A percentile compares a stretch with the other conserved stretches of the same genome.
phyloP scores from a whole-genome alignment of 2,888 invertebrate genomes.

The Agrypnus murinus region DNA sequence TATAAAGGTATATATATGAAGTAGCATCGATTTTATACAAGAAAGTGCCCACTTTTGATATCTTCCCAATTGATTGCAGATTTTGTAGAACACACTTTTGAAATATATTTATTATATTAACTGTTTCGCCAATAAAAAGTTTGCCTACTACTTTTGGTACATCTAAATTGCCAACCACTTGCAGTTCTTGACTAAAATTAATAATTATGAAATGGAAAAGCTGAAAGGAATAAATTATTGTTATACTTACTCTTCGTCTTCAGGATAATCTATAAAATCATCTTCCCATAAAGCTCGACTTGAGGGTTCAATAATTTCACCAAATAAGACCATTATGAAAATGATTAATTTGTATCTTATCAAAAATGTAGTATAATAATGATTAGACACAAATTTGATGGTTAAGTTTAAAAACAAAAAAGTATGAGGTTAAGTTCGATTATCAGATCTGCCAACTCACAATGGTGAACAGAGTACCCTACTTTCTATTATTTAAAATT shows the following conservation, averaged over 20 bases:
- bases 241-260: constrained; percentile 53
- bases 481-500: no score
- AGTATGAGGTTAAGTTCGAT: no score
- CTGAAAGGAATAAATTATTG: no score
- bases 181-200: constrained; percentile 54
- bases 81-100: constrained; percentile 50
- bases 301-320: constrained; percentile 68
- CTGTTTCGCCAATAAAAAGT: constrained; percentile 54
- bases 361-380: no score
- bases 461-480: no score
- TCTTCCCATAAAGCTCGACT: constrained; percentile 68
- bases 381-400: no score
- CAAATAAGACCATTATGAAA: constrained; percentile 66
- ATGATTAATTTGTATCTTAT: no score
- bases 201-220: not conserved
- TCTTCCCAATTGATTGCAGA: constrained; percentile 44
- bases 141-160: constrained; percentile 45
- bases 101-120: constrained; percentile 51
- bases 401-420: no score
- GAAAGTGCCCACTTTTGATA: constrained; percentile 45
- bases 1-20: constrained; percentile 49
- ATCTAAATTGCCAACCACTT: constrained; percentile 56
- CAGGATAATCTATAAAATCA: constrained; percentile 63
- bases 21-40: constrained; percentile 52
- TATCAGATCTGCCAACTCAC: no score